These are phyloP conservation scores for Aramus guarauna DNA, from an alignment of 2,113 vertebrate genomes.

Conservation along the genomic window DNA sequence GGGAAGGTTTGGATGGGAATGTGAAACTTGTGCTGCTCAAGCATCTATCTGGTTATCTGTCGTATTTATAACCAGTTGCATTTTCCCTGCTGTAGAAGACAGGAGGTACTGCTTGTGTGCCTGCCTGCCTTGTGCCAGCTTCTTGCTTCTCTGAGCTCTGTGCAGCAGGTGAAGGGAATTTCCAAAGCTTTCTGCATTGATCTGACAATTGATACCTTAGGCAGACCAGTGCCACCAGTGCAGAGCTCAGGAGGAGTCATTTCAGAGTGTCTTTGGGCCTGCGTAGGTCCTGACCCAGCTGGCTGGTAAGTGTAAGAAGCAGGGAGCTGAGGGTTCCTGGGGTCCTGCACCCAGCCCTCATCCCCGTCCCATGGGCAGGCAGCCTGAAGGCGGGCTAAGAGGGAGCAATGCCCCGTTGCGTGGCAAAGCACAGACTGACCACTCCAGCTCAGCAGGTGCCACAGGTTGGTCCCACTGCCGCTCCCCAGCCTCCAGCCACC, in stretches of 20 bases:
- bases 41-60: neutral
- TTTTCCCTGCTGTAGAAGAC: neutral
- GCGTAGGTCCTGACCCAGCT: neutral
- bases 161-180: neutral
- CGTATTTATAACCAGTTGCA: neutral
- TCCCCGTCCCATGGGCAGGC: rapidly evolving
- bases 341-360: neutral
- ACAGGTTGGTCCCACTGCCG: neutral
- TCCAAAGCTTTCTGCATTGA: neutral
- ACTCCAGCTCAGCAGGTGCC: neutral
- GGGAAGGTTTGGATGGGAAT: neutral
- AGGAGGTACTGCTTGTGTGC: neutral
- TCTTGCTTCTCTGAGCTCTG: neutral
- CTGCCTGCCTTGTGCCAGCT: neutral
- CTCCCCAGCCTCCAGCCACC: neutral
- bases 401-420: rapidly evolving
- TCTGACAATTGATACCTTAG: rapidly evolving
- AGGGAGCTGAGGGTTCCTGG: neutral
- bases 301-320: neutral
- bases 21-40: neutral
- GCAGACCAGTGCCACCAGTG: neutral
- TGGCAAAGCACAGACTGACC: neutral
- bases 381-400: neutral
- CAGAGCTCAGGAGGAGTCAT: neutral
- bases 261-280: neutral